Base-by-base conservation (phyloP, 2,888 invertebrate species). In the Drepanosiphum platanoidis region DNA sequence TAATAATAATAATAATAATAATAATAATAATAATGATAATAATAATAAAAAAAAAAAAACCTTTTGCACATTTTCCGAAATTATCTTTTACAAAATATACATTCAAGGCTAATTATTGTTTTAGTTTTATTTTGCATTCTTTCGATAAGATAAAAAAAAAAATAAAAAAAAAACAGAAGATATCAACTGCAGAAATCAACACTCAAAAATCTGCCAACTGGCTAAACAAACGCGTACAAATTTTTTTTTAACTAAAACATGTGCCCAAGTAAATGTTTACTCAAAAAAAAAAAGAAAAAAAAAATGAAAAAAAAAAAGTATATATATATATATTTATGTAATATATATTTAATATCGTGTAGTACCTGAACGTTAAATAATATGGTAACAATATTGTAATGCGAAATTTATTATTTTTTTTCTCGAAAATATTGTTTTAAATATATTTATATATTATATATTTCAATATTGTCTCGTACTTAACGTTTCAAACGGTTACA, bases 1-100 rank as follows among this genome's bases (percentile, higher is more conserved):
- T 81, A 70, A 70, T 78, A 64, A 79, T 79, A 70, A 81, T 81
- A 70, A 81, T 81, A 71, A 81, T 71, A 81, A 82, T 81, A 64
- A 81, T 81, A 81, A 80, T 81, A 52, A 81, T 81, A 80, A 80
- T 80, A 81, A 79, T 79, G 66, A 79, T 79, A 70, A 80, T 70
- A 81, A n/a, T n/a, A n/a, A n/a, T n/a, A n/a, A n/a, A n/a, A n/a
- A n/a, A 83, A 75, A 83, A 71, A 84, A 84, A 84, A 84, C 75
- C 84, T 77, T 77, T 84, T 84, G 84, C 84, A 84, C 84, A 84
- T 84, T 84, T 77, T 84, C 84, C 84, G 84, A 84, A 84, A 84
- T 84, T 32, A 77, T 84, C 75, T 84, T 84, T 77, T 84, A 84
- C 84, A 84, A 84, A 84, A 77, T 84, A 84, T 84, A 84, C 84